phyloP scores from a whole-genome alignment of 2,797 vertebrate species.

The Sebastes matsubarae region DNA sequence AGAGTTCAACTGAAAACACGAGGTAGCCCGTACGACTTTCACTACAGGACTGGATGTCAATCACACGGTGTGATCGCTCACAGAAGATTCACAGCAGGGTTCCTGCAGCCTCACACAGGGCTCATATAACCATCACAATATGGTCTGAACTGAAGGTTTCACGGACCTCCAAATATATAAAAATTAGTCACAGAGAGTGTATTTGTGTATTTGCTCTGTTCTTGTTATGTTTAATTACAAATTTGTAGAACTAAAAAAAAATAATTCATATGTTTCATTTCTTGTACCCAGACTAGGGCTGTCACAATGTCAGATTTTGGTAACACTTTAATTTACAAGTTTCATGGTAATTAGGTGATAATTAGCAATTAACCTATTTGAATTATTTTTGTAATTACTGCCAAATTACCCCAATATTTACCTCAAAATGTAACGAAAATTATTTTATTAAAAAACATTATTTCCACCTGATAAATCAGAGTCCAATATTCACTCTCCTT shows the following conservation, averaged over 20 bases:
- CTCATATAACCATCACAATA: not conserved
- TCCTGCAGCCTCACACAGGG: conserved; percentile 9
- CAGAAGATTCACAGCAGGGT: conserved; percentile 14
- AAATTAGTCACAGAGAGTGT: not conserved
- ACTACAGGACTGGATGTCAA: conserved; percentile 20
- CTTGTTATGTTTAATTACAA: not conserved
- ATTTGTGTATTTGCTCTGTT: not conserved
- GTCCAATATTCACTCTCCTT: not conserved
- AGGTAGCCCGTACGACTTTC: conserved; percentile 40
- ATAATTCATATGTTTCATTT: too few relatives aligned
- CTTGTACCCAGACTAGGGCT: not conserved
- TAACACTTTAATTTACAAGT: too few relatives aligned
- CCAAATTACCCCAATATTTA: too few relatives aligned
- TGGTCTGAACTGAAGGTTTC: not conserved
- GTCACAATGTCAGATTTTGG: too few relatives aligned
- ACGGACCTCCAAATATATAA: not conserved
- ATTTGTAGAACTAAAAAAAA: not conserved
- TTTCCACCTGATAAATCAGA: not conserved
- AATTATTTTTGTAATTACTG: too few relatives aligned
- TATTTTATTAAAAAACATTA: too few relatives aligned
- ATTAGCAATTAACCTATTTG: too few relatives aligned
- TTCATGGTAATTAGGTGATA: too few relatives aligned
- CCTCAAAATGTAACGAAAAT: too few relatives aligned
- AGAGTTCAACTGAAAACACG: conserved; percentile 57
- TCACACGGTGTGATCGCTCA: conserved; percentile 13